These are phyloP conservation scores for Nomada flava DNA, from an alignment of 2,888 invertebrate genomes.

Conservation along the genomic window DNA sequence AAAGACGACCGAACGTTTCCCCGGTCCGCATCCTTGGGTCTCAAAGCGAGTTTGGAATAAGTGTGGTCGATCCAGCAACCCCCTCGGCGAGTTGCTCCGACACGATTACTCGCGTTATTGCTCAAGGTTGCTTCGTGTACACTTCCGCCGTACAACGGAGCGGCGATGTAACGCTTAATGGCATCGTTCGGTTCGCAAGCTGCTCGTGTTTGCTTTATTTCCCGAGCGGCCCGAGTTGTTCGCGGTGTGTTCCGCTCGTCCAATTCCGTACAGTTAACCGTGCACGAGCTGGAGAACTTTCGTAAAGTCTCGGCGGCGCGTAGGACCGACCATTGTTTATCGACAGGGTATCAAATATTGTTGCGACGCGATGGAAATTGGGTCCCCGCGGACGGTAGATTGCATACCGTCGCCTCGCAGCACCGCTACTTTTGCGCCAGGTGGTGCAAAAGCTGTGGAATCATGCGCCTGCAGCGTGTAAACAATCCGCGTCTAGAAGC, in stretches of 20 bases:
- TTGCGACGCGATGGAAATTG: conserved; percentile 11
- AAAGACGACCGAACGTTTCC: too few species aligned
- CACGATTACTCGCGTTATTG: conserved; percentile 3
- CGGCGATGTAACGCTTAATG: conserved; percentile 8
- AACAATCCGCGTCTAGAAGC: conserved; percentile 57
- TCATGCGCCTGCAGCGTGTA: conserved; percentile 56
- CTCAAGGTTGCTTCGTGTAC: not conserved
- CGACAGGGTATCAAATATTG: not conserved
- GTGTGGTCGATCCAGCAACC: not conserved
- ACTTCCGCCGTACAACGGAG: not conserved
- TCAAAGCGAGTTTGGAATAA: not conserved
- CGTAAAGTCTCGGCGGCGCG: not conserved
- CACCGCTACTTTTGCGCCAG: conserved; percentile 47
- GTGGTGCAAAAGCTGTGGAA: conserved; percentile 40
- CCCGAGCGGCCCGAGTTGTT: not conserved
- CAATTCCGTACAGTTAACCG: not conserved
- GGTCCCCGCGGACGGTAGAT: conserved; percentile 25
- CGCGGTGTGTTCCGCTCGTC: not conserved
- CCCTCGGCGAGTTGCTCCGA: not conserved
- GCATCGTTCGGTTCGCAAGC: not conserved
- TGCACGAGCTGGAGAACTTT: not conserved
- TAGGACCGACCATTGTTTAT: not conserved
- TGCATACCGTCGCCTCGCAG: not conserved
- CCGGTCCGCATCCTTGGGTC: too few species aligned
- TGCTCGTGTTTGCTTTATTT: not conserved